phyloP scores from a whole-genome alignment of 2,113 vertebrate genomes.

The Polypterus bichir region DNA sequence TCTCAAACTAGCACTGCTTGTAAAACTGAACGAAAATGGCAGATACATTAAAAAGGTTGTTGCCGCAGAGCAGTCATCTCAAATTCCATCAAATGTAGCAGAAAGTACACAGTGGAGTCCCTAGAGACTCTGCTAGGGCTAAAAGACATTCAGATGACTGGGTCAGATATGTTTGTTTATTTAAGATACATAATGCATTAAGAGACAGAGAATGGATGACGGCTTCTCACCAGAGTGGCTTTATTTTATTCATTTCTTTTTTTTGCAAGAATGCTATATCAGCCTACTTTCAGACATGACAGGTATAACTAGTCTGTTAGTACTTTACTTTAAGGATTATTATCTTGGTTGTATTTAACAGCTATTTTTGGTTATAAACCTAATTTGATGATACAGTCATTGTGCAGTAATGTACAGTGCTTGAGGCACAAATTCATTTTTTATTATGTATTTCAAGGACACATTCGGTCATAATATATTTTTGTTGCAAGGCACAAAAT shows the following conservation, averaged over 20 bases:
- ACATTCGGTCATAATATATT: too few species aligned
- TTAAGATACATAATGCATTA: slow-evolving; percentile 34
- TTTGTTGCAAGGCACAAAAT: too few species aligned
- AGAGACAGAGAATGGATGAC: slow-evolving; percentile 16
- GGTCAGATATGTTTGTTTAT: slow-evolving; percentile 34
- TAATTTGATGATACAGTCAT: too few species aligned
- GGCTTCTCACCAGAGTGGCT: slow-evolving; percentile 19
- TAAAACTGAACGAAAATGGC: neutral
- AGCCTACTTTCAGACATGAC: slow-evolving; percentile 16
- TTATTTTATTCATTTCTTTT: slow-evolving; percentile 20
- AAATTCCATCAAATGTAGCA: slow-evolving; percentile 30
- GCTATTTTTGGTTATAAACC: neutral
- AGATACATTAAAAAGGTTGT: slow-evolving; percentile 32
- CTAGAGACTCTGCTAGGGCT: slow-evolving; percentile 21
- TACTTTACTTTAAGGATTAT: neutral
- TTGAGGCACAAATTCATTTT: too few species aligned
- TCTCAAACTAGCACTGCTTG: slow-evolving; percentile 7
- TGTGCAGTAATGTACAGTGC: too few species aligned
- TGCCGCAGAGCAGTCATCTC: slow-evolving; percentile 25
- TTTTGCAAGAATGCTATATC: slow-evolving; percentile 13
- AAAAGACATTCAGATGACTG: slow-evolving; percentile 31
- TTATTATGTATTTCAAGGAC: too few species aligned
- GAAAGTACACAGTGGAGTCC: slow-evolving; percentile 23
- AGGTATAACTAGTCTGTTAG: slow-evolving; percentile 14
- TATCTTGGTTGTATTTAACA: slow-evolving; percentile 1